Evolutionary conservation across 2,888 invertebrate species (phyloP).

Genomic region (Pollenia amentaria): DNA sequence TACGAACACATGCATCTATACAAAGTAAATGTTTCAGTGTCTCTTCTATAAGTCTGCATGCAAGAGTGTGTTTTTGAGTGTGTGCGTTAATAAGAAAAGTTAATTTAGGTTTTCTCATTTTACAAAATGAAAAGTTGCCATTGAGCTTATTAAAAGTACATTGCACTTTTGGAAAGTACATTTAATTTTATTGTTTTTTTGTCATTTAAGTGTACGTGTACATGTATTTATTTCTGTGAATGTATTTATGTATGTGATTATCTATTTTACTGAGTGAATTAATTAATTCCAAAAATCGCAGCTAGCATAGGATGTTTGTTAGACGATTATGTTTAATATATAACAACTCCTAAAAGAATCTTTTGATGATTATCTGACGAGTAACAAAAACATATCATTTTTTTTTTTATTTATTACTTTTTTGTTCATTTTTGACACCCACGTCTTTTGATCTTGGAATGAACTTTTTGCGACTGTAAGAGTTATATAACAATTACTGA

Average conservation of each 20-base stretch:
- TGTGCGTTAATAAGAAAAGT: slow-evolving; percentile 51
- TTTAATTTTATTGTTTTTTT: slow-evolving; percentile 41
- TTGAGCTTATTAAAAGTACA: slow-evolving; percentile 66
- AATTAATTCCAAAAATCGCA: too few relatives aligned
- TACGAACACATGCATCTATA: slow-evolving; percentile 5
- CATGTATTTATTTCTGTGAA: background rate
- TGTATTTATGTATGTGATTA: background rate
- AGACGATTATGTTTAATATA: too few relatives aligned
- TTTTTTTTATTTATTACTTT: too few relatives aligned
- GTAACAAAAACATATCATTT: too few relatives aligned
- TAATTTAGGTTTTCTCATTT: slow-evolving; percentile 73
- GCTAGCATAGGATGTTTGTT: too few relatives aligned
- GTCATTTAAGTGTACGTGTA: background rate
- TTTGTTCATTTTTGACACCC: too few relatives aligned
- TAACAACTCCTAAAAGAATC: too few relatives aligned
- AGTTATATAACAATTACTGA: too few relatives aligned
- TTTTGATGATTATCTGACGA: too few relatives aligned
- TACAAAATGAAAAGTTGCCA: slow-evolving; percentile 70
- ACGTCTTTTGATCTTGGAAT: too few relatives aligned
- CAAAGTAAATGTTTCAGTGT: slow-evolving; percentile 26
- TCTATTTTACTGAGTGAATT: slow-evolving; percentile 6
- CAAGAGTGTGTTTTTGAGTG: background rate
- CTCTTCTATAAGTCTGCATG: background rate
- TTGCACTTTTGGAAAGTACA: slow-evolving; percentile 50
- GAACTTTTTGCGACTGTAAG: too few relatives aligned